Conservation (phyloP, 2,888 invertebrate genomes). For the Caenorhabditis drosophilae region DNA sequence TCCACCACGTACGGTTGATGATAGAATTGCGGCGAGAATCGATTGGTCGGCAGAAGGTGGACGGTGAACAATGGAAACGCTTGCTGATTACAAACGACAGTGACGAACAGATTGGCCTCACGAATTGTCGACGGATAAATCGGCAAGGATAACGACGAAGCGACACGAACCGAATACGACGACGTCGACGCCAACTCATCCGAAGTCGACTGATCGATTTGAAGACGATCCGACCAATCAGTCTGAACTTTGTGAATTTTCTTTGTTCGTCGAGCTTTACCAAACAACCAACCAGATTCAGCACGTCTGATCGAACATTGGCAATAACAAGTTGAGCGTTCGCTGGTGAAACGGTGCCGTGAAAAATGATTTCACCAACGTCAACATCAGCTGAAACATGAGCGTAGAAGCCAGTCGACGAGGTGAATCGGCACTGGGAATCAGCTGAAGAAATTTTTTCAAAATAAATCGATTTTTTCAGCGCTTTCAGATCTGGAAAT, state of each 20-base stretch:
- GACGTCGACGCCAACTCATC: no score
- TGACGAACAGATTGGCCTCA: slow-evolving; percentile 59
- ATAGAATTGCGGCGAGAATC: slow-evolving; percentile 58
- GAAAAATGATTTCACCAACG: slow-evolving; percentile 52
- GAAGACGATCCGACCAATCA: slow-evolving; percentile 31
- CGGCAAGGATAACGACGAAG: slow-evolving; percentile 42
- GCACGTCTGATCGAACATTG: slow-evolving; percentile 54
- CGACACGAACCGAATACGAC: slow-evolving; percentile 19
- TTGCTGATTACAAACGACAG: slow-evolving; percentile 61
- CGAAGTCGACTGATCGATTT: slow-evolving; percentile 13
- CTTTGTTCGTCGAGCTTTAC: not conserved
- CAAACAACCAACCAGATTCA: slow-evolving; percentile 24
- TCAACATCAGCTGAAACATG: slow-evolving; percentile 22
- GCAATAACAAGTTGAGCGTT: slow-evolving; percentile 55
- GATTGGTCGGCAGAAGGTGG: slow-evolving; percentile 55
- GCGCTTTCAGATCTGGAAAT: no score
- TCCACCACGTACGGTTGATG: slow-evolving; percentile 58
- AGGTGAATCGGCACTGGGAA: slow-evolving; percentile 21
- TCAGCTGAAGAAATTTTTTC: not conserved
- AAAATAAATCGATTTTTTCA: no score
- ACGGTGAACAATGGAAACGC: slow-evolving; percentile 63
- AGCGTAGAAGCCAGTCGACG: slow-evolving; percentile 25
- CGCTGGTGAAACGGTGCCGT: slow-evolving; percentile 57
- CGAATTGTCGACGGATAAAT: slow-evolving; percentile 57
- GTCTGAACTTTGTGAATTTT: slow-evolving; percentile 16